phyloP scores from a whole-genome alignment of 2,797 vertebrate genomes.

The Onychomys torridus region DNA sequence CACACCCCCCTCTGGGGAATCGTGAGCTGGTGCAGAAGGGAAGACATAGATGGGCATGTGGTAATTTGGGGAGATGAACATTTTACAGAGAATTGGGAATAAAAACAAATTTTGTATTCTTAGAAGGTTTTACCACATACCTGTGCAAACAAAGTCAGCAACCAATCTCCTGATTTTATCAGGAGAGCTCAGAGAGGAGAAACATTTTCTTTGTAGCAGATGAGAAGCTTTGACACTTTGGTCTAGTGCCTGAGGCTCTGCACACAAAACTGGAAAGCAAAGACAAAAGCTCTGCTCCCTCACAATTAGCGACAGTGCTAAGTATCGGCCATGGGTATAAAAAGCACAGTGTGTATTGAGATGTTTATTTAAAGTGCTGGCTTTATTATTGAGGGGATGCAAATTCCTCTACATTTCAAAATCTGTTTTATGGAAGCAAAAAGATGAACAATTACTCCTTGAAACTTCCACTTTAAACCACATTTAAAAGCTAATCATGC shows the following conservation, averaged over 20 bases:
- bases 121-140: constrained; percentile 12
- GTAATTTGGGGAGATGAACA: background rate
- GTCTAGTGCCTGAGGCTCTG: constrained; percentile 18
- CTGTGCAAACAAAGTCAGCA: constrained; percentile 29
- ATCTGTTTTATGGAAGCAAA: constrained; percentile 56
- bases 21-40: background rate
- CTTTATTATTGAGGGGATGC: constrained; percentile 61
- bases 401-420: constrained; percentile 68
- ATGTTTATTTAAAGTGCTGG: constrained; percentile 78
- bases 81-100: constrained; percentile 29
- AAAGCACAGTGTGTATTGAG: constrained; percentile 51
- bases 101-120: constrained; percentile 20
- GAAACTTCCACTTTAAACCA: constrained; percentile 56
- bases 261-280: constrained; percentile 42
- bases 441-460: constrained; percentile 57
- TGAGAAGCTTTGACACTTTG: constrained; percentile 55
- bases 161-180: constrained; percentile 10
- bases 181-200: constrained; percentile 19
- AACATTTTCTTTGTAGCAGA: constrained; percentile 60
- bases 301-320: constrained; percentile 55
- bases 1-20: background rate
- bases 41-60: background rate
- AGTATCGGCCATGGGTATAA: constrained; percentile 44
- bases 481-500: constrained; percentile 68
- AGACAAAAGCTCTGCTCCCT: constrained; percentile 49